A percentile compares a stretch with the other conserved stretches of the same genome.
phyloP scores from a whole-genome alignment of 2,113 vertebrate species.

The Cyprinus carpio region DNA sequence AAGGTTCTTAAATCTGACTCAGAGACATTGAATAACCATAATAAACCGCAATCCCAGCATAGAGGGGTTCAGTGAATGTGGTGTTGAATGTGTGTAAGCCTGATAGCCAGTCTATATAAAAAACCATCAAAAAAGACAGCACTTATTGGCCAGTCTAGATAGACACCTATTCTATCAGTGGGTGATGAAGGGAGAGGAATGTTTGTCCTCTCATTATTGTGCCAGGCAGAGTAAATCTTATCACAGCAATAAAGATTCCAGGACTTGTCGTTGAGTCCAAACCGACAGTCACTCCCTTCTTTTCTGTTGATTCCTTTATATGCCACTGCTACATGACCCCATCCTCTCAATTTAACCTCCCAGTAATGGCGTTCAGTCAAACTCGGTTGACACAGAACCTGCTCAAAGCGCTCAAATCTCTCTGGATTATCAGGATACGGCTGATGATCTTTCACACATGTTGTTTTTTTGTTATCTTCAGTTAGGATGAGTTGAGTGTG shows the following conservation, averaged over 20 bases:
- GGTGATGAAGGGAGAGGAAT: not conserved
- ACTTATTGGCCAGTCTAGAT: not conserved
- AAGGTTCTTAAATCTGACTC: too few species aligned
- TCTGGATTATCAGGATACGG: too few species aligned
- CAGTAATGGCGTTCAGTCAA: not conserved
- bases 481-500: too few species aligned
- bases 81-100: too few species aligned
- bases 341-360: constrained; percentile 16
- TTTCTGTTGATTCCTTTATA: constrained; percentile 39
- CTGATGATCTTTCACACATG: too few species aligned
- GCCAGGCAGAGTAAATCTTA: not conserved
- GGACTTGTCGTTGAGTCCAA: constrained; percentile 19
- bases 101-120: too few species aligned
- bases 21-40: not conserved
- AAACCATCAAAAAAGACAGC: too few species aligned
- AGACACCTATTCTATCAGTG: not conserved
- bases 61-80: not conserved
- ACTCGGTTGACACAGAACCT: not conserved
- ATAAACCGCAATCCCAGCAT: constrained; percentile 10
- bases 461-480: too few species aligned
- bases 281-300: not conserved
- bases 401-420: too few species aligned
- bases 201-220: not conserved
- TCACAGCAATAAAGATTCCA: not conserved
- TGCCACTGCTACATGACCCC: not conserved